These are phyloP conservation scores for Platycnemis pennipes DNA, from an alignment of 2,888 invertebrate genomes.

Conservation along the genomic window DNA sequence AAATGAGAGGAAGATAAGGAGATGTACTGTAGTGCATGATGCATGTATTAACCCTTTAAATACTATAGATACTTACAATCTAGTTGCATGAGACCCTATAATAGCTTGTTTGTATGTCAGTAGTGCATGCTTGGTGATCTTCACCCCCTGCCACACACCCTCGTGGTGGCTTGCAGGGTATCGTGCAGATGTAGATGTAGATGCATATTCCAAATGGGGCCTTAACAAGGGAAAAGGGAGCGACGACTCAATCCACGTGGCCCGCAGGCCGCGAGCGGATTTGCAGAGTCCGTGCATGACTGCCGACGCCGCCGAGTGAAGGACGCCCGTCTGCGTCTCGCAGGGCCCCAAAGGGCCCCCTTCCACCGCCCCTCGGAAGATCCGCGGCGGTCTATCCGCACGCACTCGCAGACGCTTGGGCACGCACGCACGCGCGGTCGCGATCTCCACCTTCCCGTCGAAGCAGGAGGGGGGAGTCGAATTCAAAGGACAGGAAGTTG, in stretches of 20 bases:
- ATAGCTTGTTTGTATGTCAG: no score
- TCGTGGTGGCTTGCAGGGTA: no score
- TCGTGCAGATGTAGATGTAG: no score
- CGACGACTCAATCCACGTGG: not conserved
- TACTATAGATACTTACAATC: no score
- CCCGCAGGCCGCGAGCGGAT: not conserved
- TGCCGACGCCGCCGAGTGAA: not conserved
- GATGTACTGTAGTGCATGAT: no score
- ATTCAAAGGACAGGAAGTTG: conserved; percentile 64
- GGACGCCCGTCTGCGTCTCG: not conserved
- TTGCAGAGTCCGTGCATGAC: not conserved
- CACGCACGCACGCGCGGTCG: not conserved
- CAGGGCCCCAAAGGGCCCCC: not conserved
- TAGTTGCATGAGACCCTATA: no score
- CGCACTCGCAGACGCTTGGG: not conserved
- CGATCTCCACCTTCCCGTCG: conserved; percentile 9
- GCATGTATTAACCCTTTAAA: no score
- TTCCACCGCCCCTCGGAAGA: not conserved
- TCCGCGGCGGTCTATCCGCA: not conserved
- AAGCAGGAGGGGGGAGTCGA: not conserved
- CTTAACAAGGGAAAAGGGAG: no score
- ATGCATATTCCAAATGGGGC: no score
- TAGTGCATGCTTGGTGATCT: no score
- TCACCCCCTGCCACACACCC: no score
- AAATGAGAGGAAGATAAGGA: no score